Evolutionary conservation across 1,140 invertebrate genomes (phyloP).

Genomic region (Dinothrombium tinctorium): DNA sequence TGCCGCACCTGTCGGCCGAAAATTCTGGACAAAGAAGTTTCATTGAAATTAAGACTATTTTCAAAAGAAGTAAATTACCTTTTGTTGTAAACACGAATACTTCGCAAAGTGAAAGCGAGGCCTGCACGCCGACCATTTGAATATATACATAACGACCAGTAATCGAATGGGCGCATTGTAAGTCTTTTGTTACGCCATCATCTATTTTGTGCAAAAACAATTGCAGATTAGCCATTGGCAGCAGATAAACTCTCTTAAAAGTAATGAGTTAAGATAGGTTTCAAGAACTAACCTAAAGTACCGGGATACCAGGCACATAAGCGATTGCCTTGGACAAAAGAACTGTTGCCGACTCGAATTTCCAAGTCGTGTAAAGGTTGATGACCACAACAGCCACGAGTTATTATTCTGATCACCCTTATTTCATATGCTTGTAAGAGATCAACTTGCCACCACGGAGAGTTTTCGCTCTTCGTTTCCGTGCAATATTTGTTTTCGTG

Average conservation of each 20-base stretch:
- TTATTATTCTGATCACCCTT: conserved; percentile 56
- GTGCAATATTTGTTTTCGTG: conserved; percentile 65
- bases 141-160: conserved; percentile 64
- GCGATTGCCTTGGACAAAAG: conserved; percentile 53
- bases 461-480: conserved; percentile 59
- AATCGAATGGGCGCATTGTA: conserved; percentile 54
- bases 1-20: conserved; percentile 10
- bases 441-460: conserved; percentile 77
- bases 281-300: conserved; percentile 39
- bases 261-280: neutral
- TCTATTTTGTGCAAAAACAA: conserved; percentile 28
- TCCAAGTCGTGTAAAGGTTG: conserved; percentile 72
- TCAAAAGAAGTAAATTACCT: conserved; percentile 27
- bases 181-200: conserved; percentile 67
- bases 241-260: neutral
- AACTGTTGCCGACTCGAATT: conserved; percentile 71
- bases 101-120: conserved; percentile 63
- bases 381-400: conserved; percentile 59
- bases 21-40: conserved; percentile 10
- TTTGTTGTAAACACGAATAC: conserved; percentile 74
- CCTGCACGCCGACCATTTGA: conserved; percentile 67
- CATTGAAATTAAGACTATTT: conserved; percentile 7
- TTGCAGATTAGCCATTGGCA: conserved; percentile 2
- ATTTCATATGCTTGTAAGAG: conserved; percentile 54
- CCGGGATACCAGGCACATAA: conserved; percentile 78